Base-by-base conservation (phyloP, 2,888 invertebrate species). In the Oligia fasciuncula region DNA sequence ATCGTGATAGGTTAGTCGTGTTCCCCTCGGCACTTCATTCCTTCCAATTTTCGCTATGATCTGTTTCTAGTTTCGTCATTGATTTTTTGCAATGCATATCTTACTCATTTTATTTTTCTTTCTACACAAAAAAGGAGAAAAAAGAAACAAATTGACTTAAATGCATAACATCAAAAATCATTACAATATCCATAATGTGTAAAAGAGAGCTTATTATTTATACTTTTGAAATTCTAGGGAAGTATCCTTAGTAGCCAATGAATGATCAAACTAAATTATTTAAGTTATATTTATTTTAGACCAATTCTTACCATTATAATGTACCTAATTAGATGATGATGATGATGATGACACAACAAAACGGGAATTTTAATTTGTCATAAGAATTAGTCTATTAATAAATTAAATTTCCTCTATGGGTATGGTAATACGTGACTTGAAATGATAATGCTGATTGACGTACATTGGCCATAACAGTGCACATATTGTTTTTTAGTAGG, bases 1-100 rank as follows among this genome's bases (percentile, higher is more conserved):
- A 75, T 87, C 85, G 85, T 85, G 87, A 85, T 87, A 87, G 85
- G 85, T 85, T 85, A 87, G 72, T 84, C 74, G 85, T 84, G 85
- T 84, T 74, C 73, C 87, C 80, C 60, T 76, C 80, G 80, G 84
- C 85, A 87, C 80, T 74, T 72, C 66, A 84, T 75, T 84, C 43
- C 80, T 72, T 63, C 23, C 72, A 80, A 77, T 87, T 85, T 85
- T 80, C 63, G 72, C 57, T 67, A 54, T 75, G 76, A 80, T 80
- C 66, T 75, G 72, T 75, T 74, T 80, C 63, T 57, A 65, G 60
- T 79, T 84, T 66, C 73, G 73, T 76, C 71, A 86, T 68, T 62
- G 65, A n/a, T 86, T 73, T 66, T 83, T 51, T 63, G 51, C 35
- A 40, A 35, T 65, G 14, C 4, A 60, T 43, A 49, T 46, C 3